Evolutionary conservation across 23 tunicate species (phyloP).

Genomic region (Halocynthia aurantium): DNA sequence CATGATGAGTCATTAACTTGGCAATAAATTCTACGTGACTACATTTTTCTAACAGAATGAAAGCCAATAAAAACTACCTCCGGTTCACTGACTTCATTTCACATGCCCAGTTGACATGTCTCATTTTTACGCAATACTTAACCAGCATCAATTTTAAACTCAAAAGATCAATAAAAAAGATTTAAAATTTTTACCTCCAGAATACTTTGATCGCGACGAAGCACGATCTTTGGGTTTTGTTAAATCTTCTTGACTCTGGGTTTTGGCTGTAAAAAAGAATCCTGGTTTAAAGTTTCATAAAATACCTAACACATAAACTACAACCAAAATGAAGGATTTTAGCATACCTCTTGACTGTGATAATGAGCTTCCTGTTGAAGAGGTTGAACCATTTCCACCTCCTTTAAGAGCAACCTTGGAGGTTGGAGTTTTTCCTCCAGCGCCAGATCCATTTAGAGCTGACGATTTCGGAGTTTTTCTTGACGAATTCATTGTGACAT

Average conservation of each 20-base stretch:
- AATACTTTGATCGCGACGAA: slow-evolving; percentile 5
- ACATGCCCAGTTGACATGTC: too few relatives aligned
- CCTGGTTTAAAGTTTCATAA: too few relatives aligned
- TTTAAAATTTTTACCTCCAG: background rate
- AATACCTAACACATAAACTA: too few relatives aligned
- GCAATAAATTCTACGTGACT: too few relatives aligned
- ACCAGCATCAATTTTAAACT: background rate
- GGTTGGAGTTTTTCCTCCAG: background rate
- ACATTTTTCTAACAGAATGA: too few relatives aligned
- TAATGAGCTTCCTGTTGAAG: background rate
- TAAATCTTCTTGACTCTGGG: slow-evolving; percentile 56
- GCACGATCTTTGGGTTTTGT: slow-evolving; percentile 40
- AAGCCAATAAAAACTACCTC: too few relatives aligned
- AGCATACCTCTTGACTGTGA: background rate
- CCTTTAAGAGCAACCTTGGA: background rate
- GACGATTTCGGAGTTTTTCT: too few relatives aligned
- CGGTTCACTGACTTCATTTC: too few relatives aligned
- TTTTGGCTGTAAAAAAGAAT: slow-evolving; percentile 12
- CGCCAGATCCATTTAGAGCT: background rate
- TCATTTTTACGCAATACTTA: too few relatives aligned
- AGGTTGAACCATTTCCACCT: background rate
- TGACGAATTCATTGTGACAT: too few relatives aligned
- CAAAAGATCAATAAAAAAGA: background rate
- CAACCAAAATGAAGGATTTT: too few relatives aligned
- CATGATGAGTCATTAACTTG: too few relatives aligned